Percentiles rank a stretch among this genome's conserved stretches.
Evolutionary conservation across 2,888 invertebrate species (phyloP).

Genomic region (Tinea trinotella): DNA sequence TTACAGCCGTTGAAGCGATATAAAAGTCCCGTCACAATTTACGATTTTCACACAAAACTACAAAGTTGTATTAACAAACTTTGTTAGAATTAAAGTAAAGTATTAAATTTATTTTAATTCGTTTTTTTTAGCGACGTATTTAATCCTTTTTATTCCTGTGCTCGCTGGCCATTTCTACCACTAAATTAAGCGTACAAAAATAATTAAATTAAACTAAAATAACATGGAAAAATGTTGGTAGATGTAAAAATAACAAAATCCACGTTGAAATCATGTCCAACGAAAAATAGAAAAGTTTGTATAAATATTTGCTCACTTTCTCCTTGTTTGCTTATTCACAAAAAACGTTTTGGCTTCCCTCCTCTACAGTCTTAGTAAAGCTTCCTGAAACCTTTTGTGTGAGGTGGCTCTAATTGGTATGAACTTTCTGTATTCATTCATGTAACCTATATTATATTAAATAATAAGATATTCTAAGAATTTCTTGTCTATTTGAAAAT

Average conservation of each 20-base stretch:
- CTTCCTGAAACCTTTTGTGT: neutral
- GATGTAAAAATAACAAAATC: neutral
- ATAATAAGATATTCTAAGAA: too few species aligned
- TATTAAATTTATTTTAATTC: too few species aligned
- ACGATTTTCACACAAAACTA: neutral
- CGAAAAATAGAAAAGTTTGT: neutral
- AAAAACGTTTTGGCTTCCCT: neutral
- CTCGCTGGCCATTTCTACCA: too few species aligned
- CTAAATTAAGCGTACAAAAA: too few species aligned
- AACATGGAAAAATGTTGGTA: neutral
- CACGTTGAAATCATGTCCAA: neutral
- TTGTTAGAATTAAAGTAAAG: neutral
- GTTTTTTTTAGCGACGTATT: too few species aligned
- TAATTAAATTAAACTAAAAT: too few species aligned
- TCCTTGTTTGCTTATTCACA: neutral
- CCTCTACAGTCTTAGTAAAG: neutral
- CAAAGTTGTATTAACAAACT: neutral
- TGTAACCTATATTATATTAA: too few species aligned
- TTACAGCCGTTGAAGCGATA: neutral
- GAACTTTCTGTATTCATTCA: too few species aligned
- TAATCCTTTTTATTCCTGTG: too few species aligned
- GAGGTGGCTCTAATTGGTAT: neutral
- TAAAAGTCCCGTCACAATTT: neutral
- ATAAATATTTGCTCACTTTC: slow-evolving; percentile 11
- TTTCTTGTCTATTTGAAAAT: too few species aligned